Conservation (phyloP, 1,140 invertebrate species). For the Ostrea edulis region DNA sequence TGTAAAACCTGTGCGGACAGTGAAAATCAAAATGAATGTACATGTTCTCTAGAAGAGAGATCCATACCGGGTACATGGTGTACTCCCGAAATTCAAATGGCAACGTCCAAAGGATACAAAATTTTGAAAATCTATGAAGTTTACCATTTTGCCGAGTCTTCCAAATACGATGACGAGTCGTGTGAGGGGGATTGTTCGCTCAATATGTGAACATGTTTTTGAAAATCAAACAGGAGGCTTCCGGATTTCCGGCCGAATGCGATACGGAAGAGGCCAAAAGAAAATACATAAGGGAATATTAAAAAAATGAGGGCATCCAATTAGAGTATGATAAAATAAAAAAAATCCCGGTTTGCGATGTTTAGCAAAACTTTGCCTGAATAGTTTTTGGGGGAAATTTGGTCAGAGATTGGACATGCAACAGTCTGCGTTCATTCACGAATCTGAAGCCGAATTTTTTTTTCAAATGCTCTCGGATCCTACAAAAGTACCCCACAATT, state of each 20-base stretch:
- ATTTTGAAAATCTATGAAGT: constrained; percentile 77
- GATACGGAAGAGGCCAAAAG: constrained; percentile 25
- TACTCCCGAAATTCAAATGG: too few species aligned
- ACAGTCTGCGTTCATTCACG: too few species aligned
- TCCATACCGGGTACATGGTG: constrained; percentile 48
- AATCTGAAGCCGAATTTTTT: too few species aligned
- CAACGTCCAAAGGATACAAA: constrained; percentile 73
- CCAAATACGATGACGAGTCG: constrained; percentile 61
- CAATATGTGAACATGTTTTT: constrained; percentile 49
- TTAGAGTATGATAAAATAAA: constrained; percentile 66
- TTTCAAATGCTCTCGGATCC: too few species aligned
- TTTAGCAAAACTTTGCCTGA: too few species aligned
- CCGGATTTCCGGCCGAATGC: constrained; percentile 35
- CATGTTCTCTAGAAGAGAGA: constrained; percentile 17
- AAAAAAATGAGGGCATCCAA: constrained; percentile 36
- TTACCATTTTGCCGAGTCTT: constrained; percentile 70
- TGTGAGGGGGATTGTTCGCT: constrained; percentile 49
- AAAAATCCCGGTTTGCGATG: constrained; percentile 76
- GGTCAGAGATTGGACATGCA: too few species aligned
- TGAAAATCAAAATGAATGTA: constrained; percentile 36
- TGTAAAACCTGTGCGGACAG: too few species aligned
- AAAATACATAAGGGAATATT: constrained; percentile 27
- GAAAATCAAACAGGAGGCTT: too few species aligned
- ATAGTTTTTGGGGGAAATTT: too few species aligned
- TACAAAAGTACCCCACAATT: too few species aligned